Evolutionary conservation across 2,113 vertebrate genomes (phyloP), one percentile per base, ranked within the genome.

Genomic region (Nanorana parkeri): DNA sequence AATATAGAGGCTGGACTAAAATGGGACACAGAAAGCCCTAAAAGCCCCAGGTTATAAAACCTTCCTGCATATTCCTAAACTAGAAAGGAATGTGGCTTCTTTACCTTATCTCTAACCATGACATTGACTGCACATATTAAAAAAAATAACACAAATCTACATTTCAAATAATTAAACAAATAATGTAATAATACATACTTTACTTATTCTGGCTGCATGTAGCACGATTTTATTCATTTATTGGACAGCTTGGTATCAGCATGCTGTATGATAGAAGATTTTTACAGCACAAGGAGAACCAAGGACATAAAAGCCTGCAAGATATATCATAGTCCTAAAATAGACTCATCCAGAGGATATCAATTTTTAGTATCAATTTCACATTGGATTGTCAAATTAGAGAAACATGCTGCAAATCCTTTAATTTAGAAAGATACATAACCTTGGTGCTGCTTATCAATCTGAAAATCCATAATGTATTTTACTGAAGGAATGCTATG

Each of bases 291-390:
- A 83, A 83, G 80, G 80, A 68, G 80, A 67, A 67, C 73, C 71
- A 83, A 83, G 80, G 80, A 23, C 80, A 76, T 41, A 56, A 17
- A 68, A 60, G 71, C 80, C 80, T 76, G 51, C 71, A 76, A 83
- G 80, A 83, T 76, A 83, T 75, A 68, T 75, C 72, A 68, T 24
- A n/a, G 23, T 76, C 54, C 67, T 36, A 61, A 83, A 83, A 83
- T 76, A 65, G 80, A 68, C 71, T 83, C 52, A 65, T 56, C 63
- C 52, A 68, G 54, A 83, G 72, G 72, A 76, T 83, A 83, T 83
- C 71, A 68, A 55, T 68, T 74, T 75, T 83, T 83, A 60, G 68
- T 75, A 68, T 83, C 80, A 83, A 76, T 76, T 83, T 83, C 72
- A 76, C 72, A 76, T 66, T 74, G 80, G 72, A 67, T 68, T 76